Percentiles rank a stretch among this genome's conserved stretches.
Conservation (phyloP, 2,113 vertebrate genomes). For the Grantiella picta region DNA sequence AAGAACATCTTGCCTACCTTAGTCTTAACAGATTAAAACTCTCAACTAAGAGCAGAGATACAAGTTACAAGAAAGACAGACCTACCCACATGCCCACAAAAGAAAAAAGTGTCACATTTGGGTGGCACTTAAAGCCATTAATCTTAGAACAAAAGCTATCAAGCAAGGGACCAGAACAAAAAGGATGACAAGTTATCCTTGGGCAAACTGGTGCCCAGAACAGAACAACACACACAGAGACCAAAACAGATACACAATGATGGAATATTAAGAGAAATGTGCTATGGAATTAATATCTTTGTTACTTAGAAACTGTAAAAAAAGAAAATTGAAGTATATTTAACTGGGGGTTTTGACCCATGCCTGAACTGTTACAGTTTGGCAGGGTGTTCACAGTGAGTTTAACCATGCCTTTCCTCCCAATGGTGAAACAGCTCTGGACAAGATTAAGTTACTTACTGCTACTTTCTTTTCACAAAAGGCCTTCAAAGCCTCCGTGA, state of each 20-base stretch:
- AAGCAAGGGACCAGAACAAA: neutral
- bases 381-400: neutral
- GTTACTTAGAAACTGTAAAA: neutral
- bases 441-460: constrained; percentile 21
- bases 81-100: neutral
- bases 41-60: neutral
- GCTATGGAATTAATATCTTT: neutral
- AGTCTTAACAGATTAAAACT: neutral
- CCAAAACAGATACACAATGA: neutral
- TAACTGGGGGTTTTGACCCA: neutral
- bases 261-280: neutral
- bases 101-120: neutral
- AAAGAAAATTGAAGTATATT: neutral
- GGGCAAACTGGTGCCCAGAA: neutral
- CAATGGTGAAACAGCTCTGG: neutral
- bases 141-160: neutral
- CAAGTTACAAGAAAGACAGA: neutral
- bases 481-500: constrained; percentile 41
- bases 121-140: neutral
- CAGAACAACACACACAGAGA: neutral
- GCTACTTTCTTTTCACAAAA: constrained; percentile 58
- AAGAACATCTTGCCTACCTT: neutral
- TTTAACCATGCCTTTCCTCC: neutral
- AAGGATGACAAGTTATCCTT: neutral
- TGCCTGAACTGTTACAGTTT: neutral